Conservation (phyloP, 2,797 vertebrate genomes). For the Syncerus caffer region DNA sequence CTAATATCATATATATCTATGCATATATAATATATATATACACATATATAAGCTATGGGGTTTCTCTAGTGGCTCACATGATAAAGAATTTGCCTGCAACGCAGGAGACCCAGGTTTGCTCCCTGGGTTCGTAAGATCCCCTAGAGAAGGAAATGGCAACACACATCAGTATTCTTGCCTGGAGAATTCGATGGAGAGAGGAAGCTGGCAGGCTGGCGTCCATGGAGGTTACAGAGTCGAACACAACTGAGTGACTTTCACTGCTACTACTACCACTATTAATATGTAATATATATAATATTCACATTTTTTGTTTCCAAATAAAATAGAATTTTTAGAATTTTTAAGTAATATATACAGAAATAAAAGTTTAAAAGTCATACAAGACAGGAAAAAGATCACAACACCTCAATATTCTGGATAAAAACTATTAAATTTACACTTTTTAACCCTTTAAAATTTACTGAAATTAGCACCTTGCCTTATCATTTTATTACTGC, state of each 20-base stretch:
- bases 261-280: neutral
- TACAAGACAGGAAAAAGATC: neutral
- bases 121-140: neutral
- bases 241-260: neutral
- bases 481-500: neutral
- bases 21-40: neutral
- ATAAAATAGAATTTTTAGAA: neutral
- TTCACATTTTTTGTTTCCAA: neutral
- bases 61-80: neutral
- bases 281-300: neutral
- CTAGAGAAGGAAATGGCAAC: neutral
- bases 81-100: neutral
- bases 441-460: neutral
- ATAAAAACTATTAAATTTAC: neutral
- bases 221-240: neutral
- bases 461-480: neutral
- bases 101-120: neutral
- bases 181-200: neutral
- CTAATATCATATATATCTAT: neutral
- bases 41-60: neutral
- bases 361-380: neutral
- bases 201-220: neutral
- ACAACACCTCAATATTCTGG: neutral
- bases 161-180: neutral
- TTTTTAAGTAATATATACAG: neutral